Evolutionary conservation across 2,113 vertebrate genomes (phyloP).

Genomic region (Eira barbara): DNA sequence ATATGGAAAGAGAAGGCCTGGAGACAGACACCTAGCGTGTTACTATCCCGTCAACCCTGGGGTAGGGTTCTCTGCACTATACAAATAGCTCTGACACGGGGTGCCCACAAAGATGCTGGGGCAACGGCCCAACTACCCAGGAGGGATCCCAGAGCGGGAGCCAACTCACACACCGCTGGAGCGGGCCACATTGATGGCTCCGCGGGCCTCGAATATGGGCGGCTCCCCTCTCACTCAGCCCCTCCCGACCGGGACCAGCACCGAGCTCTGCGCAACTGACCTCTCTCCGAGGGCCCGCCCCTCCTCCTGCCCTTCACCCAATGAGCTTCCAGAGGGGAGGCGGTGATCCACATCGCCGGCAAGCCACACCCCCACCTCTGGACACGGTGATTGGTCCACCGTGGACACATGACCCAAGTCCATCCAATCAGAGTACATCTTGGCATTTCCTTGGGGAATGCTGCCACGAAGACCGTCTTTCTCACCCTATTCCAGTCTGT

Average conservation of each 20-base stretch:
- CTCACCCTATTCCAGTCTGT: not conserved
- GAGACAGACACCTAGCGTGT: no score
- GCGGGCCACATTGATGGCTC: not conserved
- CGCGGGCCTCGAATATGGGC: not conserved
- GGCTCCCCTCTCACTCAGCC: not conserved
- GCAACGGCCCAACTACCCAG: not conserved
- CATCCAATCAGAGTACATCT: not conserved
- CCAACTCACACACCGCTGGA: not conserved
- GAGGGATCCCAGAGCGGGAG: no score
- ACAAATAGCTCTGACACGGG: not conserved
- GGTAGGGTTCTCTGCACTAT: not conserved
- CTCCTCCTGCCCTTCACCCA: not conserved
- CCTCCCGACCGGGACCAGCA: not conserved
- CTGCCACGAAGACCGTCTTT: not conserved
- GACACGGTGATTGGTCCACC: not conserved
- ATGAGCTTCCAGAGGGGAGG: not conserved
- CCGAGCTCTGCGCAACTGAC: not conserved
- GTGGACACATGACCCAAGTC: not conserved
- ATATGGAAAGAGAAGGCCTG: not conserved
- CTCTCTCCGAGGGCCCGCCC: not conserved
- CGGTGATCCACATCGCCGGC: not conserved
- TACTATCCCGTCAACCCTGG: not conserved
- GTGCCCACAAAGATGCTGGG: not conserved
- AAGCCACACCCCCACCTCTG: not conserved
- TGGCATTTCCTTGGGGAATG: not conserved